Evolutionary conservation across 1,140 invertebrate genomes (phyloP).

Genomic region (Eciton burchellii): DNA sequence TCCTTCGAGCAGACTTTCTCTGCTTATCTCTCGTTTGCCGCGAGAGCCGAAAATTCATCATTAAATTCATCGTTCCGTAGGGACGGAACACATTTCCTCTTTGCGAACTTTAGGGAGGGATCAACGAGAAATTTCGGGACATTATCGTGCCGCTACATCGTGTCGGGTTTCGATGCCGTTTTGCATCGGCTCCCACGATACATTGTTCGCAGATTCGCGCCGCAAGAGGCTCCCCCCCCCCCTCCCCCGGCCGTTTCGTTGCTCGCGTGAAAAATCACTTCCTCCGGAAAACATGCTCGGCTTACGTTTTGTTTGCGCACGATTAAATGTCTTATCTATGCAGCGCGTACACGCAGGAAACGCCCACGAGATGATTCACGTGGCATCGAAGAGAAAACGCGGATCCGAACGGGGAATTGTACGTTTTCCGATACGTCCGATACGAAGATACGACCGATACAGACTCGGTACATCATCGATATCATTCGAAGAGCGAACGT

Average conservation of each 20-base stretch:
- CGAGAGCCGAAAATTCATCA: no score
- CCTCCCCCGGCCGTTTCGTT: not conserved
- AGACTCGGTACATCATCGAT: no score
- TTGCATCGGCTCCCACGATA: conserved; percentile 33
- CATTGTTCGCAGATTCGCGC: conserved; percentile 44
- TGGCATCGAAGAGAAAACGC: conserved; percentile 63
- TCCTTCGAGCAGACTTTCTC: no score
- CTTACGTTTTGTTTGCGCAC: conserved; percentile 30
- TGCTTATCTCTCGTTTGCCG: no score
- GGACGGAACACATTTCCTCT: no score
- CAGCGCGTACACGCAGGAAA: conserved; percentile 27
- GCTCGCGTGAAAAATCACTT: conserved; percentile 65
- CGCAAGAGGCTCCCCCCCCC: not conserved
- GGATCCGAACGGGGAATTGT: not conserved
- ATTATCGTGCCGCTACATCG: not conserved
- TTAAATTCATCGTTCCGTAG: no score
- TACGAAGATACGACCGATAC: not conserved
- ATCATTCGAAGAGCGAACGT: no score
- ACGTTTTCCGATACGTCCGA: not conserved
- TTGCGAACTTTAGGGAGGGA: not conserved
- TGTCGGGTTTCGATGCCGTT: not conserved
- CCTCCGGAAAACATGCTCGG: conserved; percentile 56
- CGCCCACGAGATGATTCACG: conserved; percentile 70
- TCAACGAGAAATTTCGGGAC: not conserved
- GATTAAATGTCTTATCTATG: conserved; percentile 49